Base-by-base conservation (phyloP, 2,888 invertebrate genomes). In the Epinotia demarniana region DNA sequence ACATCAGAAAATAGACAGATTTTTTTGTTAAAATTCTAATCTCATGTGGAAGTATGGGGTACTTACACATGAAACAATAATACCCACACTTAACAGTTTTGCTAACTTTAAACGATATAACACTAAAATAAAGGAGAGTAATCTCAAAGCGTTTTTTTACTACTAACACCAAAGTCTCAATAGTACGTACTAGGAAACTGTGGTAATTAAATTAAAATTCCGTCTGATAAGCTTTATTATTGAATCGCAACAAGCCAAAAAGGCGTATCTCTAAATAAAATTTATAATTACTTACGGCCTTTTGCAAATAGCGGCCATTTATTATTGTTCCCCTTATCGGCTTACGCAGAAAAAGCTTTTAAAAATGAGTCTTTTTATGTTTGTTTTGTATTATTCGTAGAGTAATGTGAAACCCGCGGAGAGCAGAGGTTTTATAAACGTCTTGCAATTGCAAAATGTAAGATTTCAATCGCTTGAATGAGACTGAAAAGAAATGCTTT, bases 131-230 rank as follows among this genome's bases (percentile, higher is more conserved):
- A 16, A 16, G 33, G 19, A 57, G 11, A 23, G 16, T 46, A 23
- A 63, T 63, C 49, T 49, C 23, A 13, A 9, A 19, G 9, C 19
- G 19, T 49, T 66, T 66, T 67, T n/a, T 61, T 61, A 39, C 39
- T 67, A 67, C 33, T 2, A 55, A 27, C 13, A 57, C 67, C 53
- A 55, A 55, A 55, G 23, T 64, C 53, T 27, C 61, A 53, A 67
- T 57, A 73, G 55, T 62, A 11, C 2, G 8, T 68, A 63, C 63
- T 70, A 49, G 74, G 74, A 74, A 74, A 63, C 46, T 27, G 16
- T 23, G 23, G 46, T 63, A 62, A 69, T 69, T 69, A 74, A 74
- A 73, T 62, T 68, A 69, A 57, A 69, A 18, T 63, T 74, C 49
- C 46, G 9, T 8, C 23, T 58, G 74, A 74, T 74, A 74, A 74